phyloP scores from a whole-genome alignment of 2,888 invertebrate genomes.

The Lutraria lutraria region DNA sequence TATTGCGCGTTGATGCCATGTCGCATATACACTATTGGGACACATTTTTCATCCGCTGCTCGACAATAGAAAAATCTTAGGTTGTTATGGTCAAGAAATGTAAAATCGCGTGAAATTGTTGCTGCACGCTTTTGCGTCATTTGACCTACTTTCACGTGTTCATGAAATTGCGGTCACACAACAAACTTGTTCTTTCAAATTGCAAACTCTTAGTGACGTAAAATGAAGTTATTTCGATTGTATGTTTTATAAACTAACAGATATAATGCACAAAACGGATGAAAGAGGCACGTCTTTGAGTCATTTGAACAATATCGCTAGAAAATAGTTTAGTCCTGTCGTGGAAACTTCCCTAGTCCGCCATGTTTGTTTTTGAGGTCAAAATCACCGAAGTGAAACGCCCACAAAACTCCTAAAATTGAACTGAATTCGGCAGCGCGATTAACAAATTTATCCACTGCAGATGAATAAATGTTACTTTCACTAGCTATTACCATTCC shows the following conservation, averaged over 20 bases:
- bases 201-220: background rate
- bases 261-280: background rate
- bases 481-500: constrained; percentile 54
- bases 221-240: background rate
- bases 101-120: constrained; percentile 18
- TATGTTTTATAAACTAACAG: background rate
- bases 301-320: constrained; percentile 4
- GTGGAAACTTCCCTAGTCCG: constrained; percentile 48
- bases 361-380: constrained; percentile 57
- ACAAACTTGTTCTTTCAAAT: constrained; percentile 29
- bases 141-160: constrained; percentile 66
- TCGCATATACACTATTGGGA: background rate
- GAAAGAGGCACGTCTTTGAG: no score
- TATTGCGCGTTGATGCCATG: background rate
- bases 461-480: constrained; percentile 38
- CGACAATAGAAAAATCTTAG: background rate
- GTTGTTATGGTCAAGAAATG: constrained; percentile 7
- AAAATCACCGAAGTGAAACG: constrained; percentile 40
- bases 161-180: constrained; percentile 29
- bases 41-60: background rate
- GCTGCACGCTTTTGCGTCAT: constrained; percentile 70
- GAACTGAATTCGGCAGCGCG: constrained; percentile 1
- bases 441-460: constrained; percentile 31
- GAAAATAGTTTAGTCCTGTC: background rate
- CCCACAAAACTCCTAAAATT: constrained; percentile 33